These are phyloP conservation scores for Schmidtea mediterranea DNA, from an alignment of 1,140 invertebrate genomes.

Conservation along the genomic window DNA sequence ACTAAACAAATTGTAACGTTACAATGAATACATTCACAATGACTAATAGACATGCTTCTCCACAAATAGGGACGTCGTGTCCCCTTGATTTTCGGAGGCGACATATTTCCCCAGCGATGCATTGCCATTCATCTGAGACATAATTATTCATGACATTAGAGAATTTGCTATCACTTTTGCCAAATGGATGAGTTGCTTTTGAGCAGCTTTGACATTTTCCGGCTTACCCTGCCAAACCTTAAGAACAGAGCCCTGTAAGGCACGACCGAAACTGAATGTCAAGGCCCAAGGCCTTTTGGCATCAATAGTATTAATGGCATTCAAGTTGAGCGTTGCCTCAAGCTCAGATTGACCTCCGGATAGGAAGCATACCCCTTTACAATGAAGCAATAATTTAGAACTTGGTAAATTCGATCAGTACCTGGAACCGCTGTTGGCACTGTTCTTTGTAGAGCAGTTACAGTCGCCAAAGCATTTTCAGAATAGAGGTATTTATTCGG, in stretches of 20 bases:
- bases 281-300: slow-evolving; percentile 59
- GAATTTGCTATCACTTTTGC: slow-evolving; percentile 48
- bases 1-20: no score
- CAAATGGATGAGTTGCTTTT: slow-evolving; percentile 59
- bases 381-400: no score
- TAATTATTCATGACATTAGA: no score
- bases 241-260: slow-evolving; percentile 57
- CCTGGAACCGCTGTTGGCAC: slow-evolving; percentile 49
- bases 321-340: slow-evolving; percentile 69
- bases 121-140: slow-evolving; percentile 8
- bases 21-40: no score
- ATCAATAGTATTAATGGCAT: slow-evolving; percentile 59
- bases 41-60: no score
- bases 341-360: slow-evolving; percentile 88
- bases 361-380: slow-evolving; percentile 45
- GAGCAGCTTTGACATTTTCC: slow-evolving; percentile 50
- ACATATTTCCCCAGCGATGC: slow-evolving; percentile 3
- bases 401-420: neutral
- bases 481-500: slow-evolving; percentile 40
- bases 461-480: slow-evolving; percentile 50
- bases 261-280: slow-evolving; percentile 79
- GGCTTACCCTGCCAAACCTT: slow-evolving; percentile 67
- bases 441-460: slow-evolving; percentile 54
- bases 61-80: slow-evolving; percentile 2
- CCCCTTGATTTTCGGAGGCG: neutral